phyloP scores from a whole-genome alignment of 2,888 invertebrate species.

The Sylvicola fuscatus region DNA sequence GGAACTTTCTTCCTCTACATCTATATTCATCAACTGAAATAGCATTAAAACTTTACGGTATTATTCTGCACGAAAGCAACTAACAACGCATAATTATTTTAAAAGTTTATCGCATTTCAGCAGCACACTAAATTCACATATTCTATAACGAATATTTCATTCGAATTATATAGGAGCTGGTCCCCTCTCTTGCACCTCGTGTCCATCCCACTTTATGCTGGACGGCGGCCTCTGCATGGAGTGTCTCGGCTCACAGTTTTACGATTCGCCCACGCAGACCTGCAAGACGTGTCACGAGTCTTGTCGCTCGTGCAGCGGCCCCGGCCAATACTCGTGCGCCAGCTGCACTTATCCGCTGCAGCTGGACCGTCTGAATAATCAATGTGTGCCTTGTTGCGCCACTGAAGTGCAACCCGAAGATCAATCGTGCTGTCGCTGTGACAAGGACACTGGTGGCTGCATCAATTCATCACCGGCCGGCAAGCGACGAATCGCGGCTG shows the following conservation, averaged over 20 bases:
- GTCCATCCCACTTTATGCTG: slow-evolving; percentile 48
- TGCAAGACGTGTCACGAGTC: slow-evolving; percentile 44
- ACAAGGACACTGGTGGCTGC: slow-evolving; percentile 49
- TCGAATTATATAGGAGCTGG: slow-evolving; percentile 47
- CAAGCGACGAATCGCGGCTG: slow-evolving; percentile 46
- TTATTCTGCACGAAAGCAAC: too few species aligned
- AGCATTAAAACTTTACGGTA: too few species aligned
- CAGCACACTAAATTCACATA: too few species aligned
- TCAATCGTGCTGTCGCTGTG: slow-evolving; percentile 47
- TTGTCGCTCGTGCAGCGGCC: slow-evolving; percentile 46
- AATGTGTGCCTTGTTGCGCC: slow-evolving; percentile 54
- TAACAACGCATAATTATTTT: too few species aligned
- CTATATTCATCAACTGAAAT: too few species aligned
- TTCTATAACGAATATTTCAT: too few species aligned
- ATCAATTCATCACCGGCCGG: slow-evolving; percentile 53
- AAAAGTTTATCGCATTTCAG: too few species aligned
- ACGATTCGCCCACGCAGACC: slow-evolving; percentile 42
- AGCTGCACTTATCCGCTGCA: slow-evolving; percentile 42
- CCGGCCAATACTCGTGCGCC: slow-evolving; percentile 45
- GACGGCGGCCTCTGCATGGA: slow-evolving; percentile 57
- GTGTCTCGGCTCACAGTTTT: slow-evolving; percentile 51
- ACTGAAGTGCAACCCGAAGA: slow-evolving; percentile 26
- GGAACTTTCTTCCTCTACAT: too few species aligned
- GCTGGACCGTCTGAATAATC: slow-evolving; percentile 49
- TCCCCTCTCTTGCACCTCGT: slow-evolving; percentile 51